phyloP scores from a whole-genome alignment of 2,888 invertebrate species.

The Kryphioiulus occultus region DNA sequence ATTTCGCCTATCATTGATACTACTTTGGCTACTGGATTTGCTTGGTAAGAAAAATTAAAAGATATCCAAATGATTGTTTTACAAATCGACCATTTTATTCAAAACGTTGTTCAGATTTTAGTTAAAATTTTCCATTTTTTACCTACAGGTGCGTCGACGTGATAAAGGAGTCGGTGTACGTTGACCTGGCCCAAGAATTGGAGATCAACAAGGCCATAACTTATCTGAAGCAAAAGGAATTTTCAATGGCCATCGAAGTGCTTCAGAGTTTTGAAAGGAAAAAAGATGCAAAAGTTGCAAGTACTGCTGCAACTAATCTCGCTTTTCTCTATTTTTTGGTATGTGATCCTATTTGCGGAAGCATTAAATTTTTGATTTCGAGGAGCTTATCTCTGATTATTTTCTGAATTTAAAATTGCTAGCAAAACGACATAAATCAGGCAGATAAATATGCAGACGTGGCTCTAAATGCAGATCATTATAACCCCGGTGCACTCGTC shows the following conservation, averaged over 20 bases:
- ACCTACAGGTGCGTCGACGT: slow-evolving; percentile 87
- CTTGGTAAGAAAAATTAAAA: slow-evolving; percentile 69
- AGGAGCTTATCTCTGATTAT: neutral
- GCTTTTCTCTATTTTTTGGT: slow-evolving; percentile 84
- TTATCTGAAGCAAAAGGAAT: slow-evolving; percentile 81
- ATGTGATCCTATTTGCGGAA: slow-evolving; percentile 57
- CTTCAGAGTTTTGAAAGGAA: slow-evolving; percentile 86
- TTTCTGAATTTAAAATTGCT: no score
- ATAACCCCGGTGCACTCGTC: slow-evolving; percentile 82
- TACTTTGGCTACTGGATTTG: slow-evolving; percentile 66
- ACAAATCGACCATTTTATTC: no score
- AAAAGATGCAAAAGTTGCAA: slow-evolving; percentile 81
- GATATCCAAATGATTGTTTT: slow-evolving; percentile 60
- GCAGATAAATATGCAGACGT: slow-evolving; percentile 79
- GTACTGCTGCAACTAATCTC: slow-evolving; percentile 84
- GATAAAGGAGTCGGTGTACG: slow-evolving; percentile 85
- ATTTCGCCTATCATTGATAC: slow-evolving; percentile 83
- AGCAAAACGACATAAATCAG: slow-evolving; percentile 81
- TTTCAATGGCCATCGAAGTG: slow-evolving; percentile 81
- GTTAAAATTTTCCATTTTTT: no score
- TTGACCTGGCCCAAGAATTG: slow-evolving; percentile 82
- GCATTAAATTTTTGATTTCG: neutral
- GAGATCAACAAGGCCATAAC: slow-evolving; percentile 91
- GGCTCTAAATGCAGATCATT: slow-evolving; percentile 76
- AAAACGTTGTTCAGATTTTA: no score